Evolutionary conservation across 2,113 vertebrate genomes (phyloP).

Genomic region (Platichthys flesus): DNA sequence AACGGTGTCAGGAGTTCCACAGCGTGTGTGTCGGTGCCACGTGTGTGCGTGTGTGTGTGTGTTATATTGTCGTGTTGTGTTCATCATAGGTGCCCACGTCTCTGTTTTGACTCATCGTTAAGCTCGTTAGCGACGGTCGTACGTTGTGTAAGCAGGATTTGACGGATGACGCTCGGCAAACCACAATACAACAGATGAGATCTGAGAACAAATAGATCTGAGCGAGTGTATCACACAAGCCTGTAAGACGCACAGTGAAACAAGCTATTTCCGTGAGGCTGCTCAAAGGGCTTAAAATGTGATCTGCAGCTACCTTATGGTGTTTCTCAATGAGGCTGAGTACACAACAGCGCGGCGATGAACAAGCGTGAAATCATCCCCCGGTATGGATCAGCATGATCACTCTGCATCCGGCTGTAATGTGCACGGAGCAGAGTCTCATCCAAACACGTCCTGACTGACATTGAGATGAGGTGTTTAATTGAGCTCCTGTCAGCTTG

Average conservation of each 20-base stretch:
- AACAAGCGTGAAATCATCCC: constrained; percentile 1
- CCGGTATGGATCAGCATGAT: constrained; percentile 28
- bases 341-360: background rate
- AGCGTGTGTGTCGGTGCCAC: background rate
- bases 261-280: constrained; percentile 11
- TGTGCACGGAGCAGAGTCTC: constrained; percentile 4
- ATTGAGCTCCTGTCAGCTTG: constrained; percentile 42
- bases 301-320: background rate
- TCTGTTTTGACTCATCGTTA: constrained; percentile 59
- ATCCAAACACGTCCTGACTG: constrained; percentile 37
- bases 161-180: constrained; percentile 28
- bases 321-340: constrained; percentile 12
- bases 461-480: constrained; percentile 46
- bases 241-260: constrained; percentile 31
- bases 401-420: constrained; percentile 29
- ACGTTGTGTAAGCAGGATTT: constrained; percentile 38
- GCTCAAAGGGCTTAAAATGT: constrained; percentile 19
- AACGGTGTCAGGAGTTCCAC: constrained; percentile 29
- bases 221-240: constrained; percentile 34
- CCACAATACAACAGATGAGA: constrained; percentile 46
- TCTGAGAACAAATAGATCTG: constrained; percentile 48
- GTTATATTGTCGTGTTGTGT: background rate
- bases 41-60: constrained; percentile 18
- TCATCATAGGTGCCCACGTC: constrained; percentile 10
- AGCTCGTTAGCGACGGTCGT: constrained; percentile 62